Conservation (phyloP, 2,888 invertebrate species). For the Branchipolynoe longqiensis region DNA sequence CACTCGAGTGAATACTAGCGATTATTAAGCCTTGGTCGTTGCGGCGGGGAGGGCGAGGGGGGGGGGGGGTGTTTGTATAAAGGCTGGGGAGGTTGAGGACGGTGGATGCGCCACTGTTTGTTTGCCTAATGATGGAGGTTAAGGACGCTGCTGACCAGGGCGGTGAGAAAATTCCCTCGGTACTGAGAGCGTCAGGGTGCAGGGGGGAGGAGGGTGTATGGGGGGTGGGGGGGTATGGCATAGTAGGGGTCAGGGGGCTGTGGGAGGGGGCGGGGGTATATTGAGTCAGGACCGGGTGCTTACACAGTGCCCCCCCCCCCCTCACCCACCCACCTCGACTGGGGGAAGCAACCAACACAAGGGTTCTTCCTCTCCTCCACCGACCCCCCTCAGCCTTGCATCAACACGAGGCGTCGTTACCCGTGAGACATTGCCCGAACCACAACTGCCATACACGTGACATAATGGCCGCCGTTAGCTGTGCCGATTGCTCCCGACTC, state of each 20-base stretch:
- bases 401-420: background rate
- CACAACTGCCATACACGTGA: background rate
- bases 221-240: conserved; percentile 23
- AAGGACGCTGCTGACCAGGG: conserved; percentile 5
- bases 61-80: conserved; percentile 41
- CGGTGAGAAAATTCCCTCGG: conserved; percentile 6
- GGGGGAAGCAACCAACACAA: no score
- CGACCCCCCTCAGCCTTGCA: background rate
- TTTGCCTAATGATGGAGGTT: conserved; percentile 54
- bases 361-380: no score
- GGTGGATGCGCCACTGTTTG: conserved; percentile 31
- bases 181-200: background rate
- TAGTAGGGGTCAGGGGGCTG: background rate
- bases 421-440: conserved; percentile 34
- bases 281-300: background rate
- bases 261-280: background rate
- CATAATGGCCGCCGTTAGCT: conserved; percentile 25
- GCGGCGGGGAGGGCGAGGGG: no score
- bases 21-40: conserved; percentile 38
- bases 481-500: no score
- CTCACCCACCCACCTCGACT: background rate
- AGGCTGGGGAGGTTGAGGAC: conserved; percentile 8
- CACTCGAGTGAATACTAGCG: conserved; percentile 40
- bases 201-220: background rate
- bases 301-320: conserved; percentile 25